These are phyloP conservation scores for Dryobates pubescens DNA, from an alignment of 2,797 vertebrate species.

Conservation along the genomic window DNA sequence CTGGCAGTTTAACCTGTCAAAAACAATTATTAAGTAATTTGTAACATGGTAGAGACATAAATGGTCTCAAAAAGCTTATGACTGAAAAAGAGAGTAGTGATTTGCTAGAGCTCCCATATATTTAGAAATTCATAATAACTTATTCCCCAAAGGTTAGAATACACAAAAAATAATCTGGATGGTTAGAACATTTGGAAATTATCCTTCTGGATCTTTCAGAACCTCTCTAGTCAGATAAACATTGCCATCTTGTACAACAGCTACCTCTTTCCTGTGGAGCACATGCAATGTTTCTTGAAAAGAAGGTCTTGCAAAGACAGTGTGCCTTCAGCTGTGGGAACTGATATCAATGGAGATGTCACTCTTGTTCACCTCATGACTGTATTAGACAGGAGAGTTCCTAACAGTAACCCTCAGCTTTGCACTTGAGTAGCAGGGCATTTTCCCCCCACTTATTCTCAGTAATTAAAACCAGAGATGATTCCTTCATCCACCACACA, in stretches of 20 bases:
- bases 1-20: conserved; percentile 44
- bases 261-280: background rate
- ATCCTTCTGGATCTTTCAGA: background rate
- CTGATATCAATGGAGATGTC: background rate
- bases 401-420: background rate
- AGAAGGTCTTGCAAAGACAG: background rate
- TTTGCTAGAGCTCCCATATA: background rate
- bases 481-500: background rate
- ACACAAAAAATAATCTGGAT: background rate
- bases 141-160: background rate
- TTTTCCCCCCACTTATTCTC: background rate
- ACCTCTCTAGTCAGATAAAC: background rate
- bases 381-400: background rate
- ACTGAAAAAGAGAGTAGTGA: background rate
- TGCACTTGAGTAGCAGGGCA: background rate
- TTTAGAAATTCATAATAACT: background rate
- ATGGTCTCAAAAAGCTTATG: background rate
- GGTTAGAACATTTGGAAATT: background rate
- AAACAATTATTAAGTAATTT: conserved; percentile 53
- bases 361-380: background rate
- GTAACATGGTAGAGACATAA: conserved; percentile 21
- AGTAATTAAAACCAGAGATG: background rate
- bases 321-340: background rate
- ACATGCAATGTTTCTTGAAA: background rate
- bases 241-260: background rate